Conservation (phyloP, 64 coral and sea anemone genomes). For the Platygyra sinensis region DNA sequence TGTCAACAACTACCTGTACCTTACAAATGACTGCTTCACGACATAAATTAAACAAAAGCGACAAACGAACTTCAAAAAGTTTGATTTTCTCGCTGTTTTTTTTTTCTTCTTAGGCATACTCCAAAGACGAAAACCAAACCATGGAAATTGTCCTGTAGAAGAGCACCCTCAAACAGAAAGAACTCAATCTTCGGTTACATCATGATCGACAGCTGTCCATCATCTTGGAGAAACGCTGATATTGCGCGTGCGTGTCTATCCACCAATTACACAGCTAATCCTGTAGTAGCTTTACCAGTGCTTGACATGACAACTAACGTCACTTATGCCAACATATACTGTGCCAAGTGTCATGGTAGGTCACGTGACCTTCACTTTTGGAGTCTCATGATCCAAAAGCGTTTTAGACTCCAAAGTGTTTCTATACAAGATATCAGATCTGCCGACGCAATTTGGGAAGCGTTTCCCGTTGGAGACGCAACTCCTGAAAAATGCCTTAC, state of each 20-base stretch:
- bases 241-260: not conserved
- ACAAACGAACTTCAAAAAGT: not conserved
- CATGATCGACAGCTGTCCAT: not conserved
- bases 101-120: not conserved
- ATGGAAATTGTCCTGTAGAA: not conserved
- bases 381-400: not conserved
- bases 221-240: not conserved
- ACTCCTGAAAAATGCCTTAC: not conserved
- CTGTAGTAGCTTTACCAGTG: not conserved
- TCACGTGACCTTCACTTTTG: not conserved
- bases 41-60: too few relatives aligned
- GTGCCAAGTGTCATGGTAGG: not conserved
- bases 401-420: too few relatives aligned
- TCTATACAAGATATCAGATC: not conserved
- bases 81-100: not conserved
- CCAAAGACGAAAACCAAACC: not conserved
- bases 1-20: too few relatives aligned
- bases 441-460: not conserved
- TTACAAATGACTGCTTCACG: too few relatives aligned
- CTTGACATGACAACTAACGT: not conserved
- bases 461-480: not conserved
- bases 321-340: constrained; percentile 12
- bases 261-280: not conserved
- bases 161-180: not conserved
- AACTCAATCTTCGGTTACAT: not conserved